Evolutionary conservation across 2,797 vertebrate species (phyloP).

Genomic region (Kryptolebias ocellatus): DNA sequence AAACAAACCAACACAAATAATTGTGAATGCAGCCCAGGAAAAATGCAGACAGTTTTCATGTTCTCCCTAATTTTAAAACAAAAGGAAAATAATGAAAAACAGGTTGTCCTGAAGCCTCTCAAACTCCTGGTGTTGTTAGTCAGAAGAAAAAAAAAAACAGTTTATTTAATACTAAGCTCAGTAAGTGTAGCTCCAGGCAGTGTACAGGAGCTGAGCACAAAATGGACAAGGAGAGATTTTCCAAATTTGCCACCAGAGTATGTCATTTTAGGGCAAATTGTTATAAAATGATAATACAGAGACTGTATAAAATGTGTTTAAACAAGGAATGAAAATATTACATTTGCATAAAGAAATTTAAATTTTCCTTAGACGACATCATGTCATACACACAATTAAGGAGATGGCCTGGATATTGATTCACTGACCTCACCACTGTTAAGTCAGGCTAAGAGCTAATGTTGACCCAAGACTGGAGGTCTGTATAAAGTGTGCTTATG

Average conservation of each 20-base stretch:
- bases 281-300: not conserved
- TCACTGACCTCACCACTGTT: conserved; percentile 54
- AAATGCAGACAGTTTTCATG: conserved; percentile 1
- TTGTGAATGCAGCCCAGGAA: not conserved
- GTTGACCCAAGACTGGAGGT: conserved; percentile 70
- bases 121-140: conserved; percentile 62
- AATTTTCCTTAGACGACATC: conserved; percentile 13
- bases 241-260: not conserved
- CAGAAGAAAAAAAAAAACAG: conserved; percentile 20
- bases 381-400: conserved; percentile 1
- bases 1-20: conserved; percentile 1
- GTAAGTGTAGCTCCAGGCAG: conserved; percentile 55
- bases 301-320: not conserved
- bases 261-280: conserved; percentile 13
- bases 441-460: conserved; percentile 58
- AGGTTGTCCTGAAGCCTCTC: conserved; percentile 34
- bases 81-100: conserved; percentile 38
- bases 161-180: conserved; percentile 54
- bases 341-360: not conserved
- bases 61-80: conserved; percentile 40
- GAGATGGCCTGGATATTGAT: conserved; percentile 61
- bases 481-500: conserved; percentile 63
- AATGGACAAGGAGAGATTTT: conserved; percentile 10
- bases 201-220: conserved; percentile 37
- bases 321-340: not conserved